Evolutionary conservation across 2,797 vertebrate species (phyloP), one percentile per base, ranked within the genome.

Genomic region (Distichodus sexfasciatus): DNA sequence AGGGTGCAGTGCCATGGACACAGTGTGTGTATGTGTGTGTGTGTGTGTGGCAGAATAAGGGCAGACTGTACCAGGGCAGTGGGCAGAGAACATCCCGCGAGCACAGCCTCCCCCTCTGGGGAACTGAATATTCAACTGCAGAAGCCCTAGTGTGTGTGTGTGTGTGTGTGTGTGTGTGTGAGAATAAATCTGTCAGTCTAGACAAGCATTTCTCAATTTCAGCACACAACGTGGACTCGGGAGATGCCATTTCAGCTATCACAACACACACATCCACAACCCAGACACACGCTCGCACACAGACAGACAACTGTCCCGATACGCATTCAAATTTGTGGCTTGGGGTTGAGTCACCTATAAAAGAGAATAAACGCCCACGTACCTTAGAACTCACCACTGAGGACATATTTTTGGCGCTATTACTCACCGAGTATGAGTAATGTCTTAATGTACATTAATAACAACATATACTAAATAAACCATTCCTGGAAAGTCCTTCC

Each of bases 81-180:
- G 47, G 40, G 51, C n/a, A 61, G 61, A 68, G 72, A 82, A 61
- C 62, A 58, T 79, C 81, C 78, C 80, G 15, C 69, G 72, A 79
- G 75, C 58, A 68, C 84, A 67, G 83, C 72, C 77, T 24, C 70
- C 72, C 72, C 82, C 69, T 73, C 73, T 70, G 79, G 79, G 75
- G 76, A 78, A 66, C 63, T 74, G 75, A 82, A 81, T 76, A 72
- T 75, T 71, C 68, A 66, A 73, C 67, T 66, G 63, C 23, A 61
- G 53, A 36, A 67, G 54, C 53, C 48, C 65, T 66, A 65, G 29
- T 23, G 66, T 48, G 17, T 6, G 21, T 64, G 35, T 36, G 51
- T 64, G 44, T 50, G 44, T 36, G 23, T 60, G 36, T 44, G 24
- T 70, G 62, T 43, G 61, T 57, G 69, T 31, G 48, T 53, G 58